Base-by-base conservation (phyloP, 2,113 vertebrate genomes). In the Tor tambroides region DNA sequence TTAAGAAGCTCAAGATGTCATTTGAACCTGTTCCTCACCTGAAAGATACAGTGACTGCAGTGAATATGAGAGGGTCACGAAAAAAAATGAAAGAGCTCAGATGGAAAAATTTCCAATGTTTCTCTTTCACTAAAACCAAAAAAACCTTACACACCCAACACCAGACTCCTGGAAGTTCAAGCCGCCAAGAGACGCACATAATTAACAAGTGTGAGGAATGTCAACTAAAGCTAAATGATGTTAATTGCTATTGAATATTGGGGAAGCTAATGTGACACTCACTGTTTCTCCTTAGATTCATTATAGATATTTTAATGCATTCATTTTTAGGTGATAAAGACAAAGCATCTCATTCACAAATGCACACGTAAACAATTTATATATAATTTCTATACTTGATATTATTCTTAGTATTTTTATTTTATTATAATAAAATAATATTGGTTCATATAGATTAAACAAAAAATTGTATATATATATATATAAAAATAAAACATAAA, bases 121-220 rank as follows among this genome's bases (percentile, higher is more conserved):
- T 15, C 41, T 43, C 41, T 43, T 43, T 43, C 41, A 43, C 10
- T 46, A 17, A 46, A 67, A 38, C 65, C 8, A 63, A 82, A 28
- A 38, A n/a, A n/a, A n/a, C n/a, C n/a, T n/a, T n/a, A n/a, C n/a
- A 43, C 30, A 12, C 43, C 23, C 12, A 43, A 51, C 61, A 51
- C 38, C 49, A 83, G 35, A 72, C 19, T 19, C 11, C 15, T 12
- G 38, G 63, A 85, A 81, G 63, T 71, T 21, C 63, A 41, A 69
- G 75, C 14, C 23, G 8, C 59, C 35, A 79, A 85, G 43, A 80
- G 85, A n/a, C 35, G 30, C 46, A 80, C 41, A 56, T 84, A 67
- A 86, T 87, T 85, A 84, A 85, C 86, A 89, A 46, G 30, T 75
- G 26, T 71, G 71, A 46, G 54, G n/a, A 72, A 76, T 65, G 83